Conservation (phyloP, 2,888 invertebrate species). For the Patella caerulea region DNA sequence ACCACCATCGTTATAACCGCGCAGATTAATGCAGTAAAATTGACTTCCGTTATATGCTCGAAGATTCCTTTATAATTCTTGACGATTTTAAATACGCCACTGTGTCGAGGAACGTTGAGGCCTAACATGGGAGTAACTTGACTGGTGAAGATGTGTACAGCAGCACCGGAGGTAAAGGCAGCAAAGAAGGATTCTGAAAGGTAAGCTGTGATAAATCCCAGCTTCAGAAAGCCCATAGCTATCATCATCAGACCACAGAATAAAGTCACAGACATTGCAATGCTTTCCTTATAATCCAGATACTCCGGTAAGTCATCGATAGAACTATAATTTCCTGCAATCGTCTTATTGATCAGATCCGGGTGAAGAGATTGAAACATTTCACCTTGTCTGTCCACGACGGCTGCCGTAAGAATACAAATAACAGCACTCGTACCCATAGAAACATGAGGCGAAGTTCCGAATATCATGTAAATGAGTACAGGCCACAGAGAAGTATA, state of each 20-base stretch:
- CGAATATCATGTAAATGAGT: conserved; percentile 61
- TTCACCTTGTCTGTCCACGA: conserved; percentile 54
- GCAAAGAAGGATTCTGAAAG: conserved; percentile 68
- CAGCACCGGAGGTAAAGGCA: conserved; percentile 68
- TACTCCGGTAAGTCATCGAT: conserved; percentile 55
- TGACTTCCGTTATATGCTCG: conserved; percentile 46
- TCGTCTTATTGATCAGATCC: conserved; percentile 40
- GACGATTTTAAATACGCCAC: conserved; percentile 62
- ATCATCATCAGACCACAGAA: conserved; percentile 61
- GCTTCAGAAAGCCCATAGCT: conserved; percentile 60
- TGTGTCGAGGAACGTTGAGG: conserved; percentile 51
- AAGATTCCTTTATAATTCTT: conserved; percentile 59
- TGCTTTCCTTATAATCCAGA: conserved; percentile 59
- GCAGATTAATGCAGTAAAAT: conserved; percentile 56
- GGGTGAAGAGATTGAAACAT: conserved; percentile 40
- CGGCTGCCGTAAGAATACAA: conserved; percentile 65
- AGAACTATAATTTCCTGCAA: conserved; percentile 28
- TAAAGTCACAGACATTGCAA: conserved; percentile 59
- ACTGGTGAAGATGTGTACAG: conserved; percentile 67
- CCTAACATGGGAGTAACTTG: conserved; percentile 66
- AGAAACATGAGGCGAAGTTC: conserved; percentile 63
- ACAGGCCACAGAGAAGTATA: conserved; percentile 66
- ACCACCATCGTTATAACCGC: conserved; percentile 52
- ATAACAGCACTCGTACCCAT: conserved; percentile 67
- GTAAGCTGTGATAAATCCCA: conserved; percentile 69